A percentile compares a stretch with the other conserved stretches of the same genome.
These are phyloP conservation scores for Botia kubotai DNA, from an alignment of 2,797 vertebrate genomes.

Conservation along the genomic window DNA sequence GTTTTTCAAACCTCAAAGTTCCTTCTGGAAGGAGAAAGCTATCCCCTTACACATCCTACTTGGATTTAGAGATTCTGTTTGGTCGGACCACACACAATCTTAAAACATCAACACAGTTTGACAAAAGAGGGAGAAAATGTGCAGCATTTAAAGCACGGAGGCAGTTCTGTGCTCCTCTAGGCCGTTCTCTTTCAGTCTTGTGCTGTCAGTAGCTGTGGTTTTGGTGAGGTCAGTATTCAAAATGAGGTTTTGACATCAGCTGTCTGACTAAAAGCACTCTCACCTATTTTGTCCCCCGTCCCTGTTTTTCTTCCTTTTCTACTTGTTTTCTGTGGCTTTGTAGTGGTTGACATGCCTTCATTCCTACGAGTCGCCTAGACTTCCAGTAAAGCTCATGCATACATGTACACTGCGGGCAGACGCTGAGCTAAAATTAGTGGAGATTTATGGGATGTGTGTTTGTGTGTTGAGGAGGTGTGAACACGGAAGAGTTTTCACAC, in stretches of 20 bases:
- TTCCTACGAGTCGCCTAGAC: slow-evolving; percentile 52
- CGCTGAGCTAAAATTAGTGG: slow-evolving; percentile 46
- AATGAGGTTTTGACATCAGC: slow-evolving; percentile 50
- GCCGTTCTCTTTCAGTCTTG: background rate
- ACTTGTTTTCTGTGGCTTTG: slow-evolving; percentile 48
- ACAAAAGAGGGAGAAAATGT: slow-evolving; percentile 13
- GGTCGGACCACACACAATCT: slow-evolving; percentile 43
- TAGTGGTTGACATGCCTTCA: slow-evolving; percentile 50
- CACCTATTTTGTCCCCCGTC: slow-evolving; percentile 49
- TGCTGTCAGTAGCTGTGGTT: slow-evolving; percentile 12
- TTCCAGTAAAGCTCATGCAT: slow-evolving; percentile 45
- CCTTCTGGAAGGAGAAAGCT: slow-evolving; percentile 24
- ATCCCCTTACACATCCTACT: slow-evolving; percentile 44
- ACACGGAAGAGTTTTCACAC: slow-evolving; percentile 33
- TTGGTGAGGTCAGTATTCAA: slow-evolving; percentile 47
- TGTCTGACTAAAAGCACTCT: slow-evolving; percentile 44
- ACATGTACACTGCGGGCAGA: slow-evolving; percentile 41
- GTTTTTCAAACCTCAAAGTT: background rate
- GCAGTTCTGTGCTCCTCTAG: slow-evolving; percentile 16
- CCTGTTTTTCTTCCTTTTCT: slow-evolving; percentile 16
- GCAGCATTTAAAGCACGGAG: slow-evolving; percentile 8
- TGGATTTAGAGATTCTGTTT: slow-evolving; percentile 39
- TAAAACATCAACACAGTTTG: slow-evolving; percentile 32
- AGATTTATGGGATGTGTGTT: slow-evolving; percentile 45
- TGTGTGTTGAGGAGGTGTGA: slow-evolving; percentile 23